Conservation (phyloP, 2,113 vertebrate genomes). For the Eulemur rufifrons region DNA sequence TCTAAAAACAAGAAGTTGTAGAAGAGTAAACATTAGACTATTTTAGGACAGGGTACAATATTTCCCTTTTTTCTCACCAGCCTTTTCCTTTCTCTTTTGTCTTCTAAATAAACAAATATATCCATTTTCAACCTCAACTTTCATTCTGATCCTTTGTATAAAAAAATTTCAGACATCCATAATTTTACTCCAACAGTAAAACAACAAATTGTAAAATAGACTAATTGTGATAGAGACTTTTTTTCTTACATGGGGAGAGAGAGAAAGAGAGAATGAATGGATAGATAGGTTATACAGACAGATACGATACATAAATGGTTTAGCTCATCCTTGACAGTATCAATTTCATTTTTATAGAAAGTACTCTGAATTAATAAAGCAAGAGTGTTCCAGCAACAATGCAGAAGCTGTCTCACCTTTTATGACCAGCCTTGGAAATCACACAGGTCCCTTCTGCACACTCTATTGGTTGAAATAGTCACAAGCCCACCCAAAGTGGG, state of each 20-base stretch:
- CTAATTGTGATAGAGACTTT: neutral
- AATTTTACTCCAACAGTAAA: neutral
- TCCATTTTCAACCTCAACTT: neutral
- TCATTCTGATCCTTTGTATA: neutral
- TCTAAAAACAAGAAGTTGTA: neutral
- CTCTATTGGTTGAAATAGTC: neutral
- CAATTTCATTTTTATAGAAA: constrained; percentile 11
- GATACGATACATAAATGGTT: neutral
- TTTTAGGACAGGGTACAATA: neutral
- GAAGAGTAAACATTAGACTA: neutral
- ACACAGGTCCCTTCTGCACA: neutral
- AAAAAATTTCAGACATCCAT: neutral
- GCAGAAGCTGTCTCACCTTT: neutral
- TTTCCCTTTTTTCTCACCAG: neutral
- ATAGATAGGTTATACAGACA: neutral
- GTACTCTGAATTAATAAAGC: neutral
- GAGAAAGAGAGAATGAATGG: neutral
- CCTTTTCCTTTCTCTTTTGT: neutral
- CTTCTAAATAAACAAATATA: constrained; percentile 1
- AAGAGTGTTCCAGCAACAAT: neutral
- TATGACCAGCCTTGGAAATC: neutral
- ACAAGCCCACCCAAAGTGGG: neutral
- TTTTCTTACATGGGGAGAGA: neutral
- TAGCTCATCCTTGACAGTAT: neutral
- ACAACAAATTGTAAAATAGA: neutral